Evolutionary conservation across 2,113 vertebrate species (phyloP), one percentile per base, ranked within the genome.

Genomic region (Elephas maximus): DNA sequence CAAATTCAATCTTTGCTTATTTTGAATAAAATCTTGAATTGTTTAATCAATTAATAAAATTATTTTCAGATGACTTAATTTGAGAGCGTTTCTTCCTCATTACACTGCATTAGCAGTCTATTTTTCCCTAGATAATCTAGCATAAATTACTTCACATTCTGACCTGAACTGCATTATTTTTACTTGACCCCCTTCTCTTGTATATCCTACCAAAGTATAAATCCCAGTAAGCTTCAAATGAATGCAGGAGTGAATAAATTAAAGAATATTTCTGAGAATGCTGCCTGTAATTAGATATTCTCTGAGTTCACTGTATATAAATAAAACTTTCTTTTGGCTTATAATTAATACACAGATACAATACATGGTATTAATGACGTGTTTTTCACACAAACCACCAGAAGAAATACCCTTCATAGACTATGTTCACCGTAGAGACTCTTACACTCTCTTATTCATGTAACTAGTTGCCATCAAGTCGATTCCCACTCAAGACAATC

Each of bases 1-100:
- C 89, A 98, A 98, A 97, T 98, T 94, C 97, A 97, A 97, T 95
- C 87, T 98, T 98, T 98, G 97, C 98, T 98, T 98, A 97, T 93
- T 98, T 98, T 97, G 95, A 90, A 95, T 91, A 95, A 95, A 98
- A 71, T 96, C 62, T 97, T 96, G 82, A 77, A 69, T 18, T 97
- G 95, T 95, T 88, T 92, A 2, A 62, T 33, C 26, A 84, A n/a
- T 77, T 84, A 90, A 88, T 80, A 71, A 69, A 84, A 84, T n/a
- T 94, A 2, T 71, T 73, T 48, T 79, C 62, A 45, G 78, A 41
- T 60, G 41, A 48, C 60, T 85, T 48, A 33, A 78, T 26, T 53
- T 73, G 65, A 82, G 57, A 89, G 17, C 60, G 53, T 94, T 83
- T 89, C 44, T 51, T 89, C 53, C 63, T 63, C 77, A 63, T 94